Evolutionary conservation across 2,888 invertebrate genomes (phyloP).

Genomic region (Eurytoma californica): DNA sequence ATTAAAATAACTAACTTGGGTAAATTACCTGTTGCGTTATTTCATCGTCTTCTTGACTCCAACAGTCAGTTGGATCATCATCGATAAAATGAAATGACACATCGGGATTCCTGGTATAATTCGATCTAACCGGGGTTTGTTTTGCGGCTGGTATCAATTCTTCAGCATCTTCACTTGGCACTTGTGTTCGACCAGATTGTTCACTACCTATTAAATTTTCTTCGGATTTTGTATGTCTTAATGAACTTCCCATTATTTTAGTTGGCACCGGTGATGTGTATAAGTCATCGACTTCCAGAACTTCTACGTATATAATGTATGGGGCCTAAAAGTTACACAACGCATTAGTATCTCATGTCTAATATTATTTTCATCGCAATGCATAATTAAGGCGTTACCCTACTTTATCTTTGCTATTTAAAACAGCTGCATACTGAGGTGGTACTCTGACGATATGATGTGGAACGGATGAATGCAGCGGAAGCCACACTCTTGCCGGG

Average conservation of each 20-base stretch:
- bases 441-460: constrained; percentile 98
- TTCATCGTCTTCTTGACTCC: constrained; percentile 98
- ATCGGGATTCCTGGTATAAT: constrained; percentile 61
- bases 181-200: constrained; percentile 68
- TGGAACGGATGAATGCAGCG: constrained; percentile 87
- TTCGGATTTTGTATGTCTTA: constrained; percentile 95
- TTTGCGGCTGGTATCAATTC: constrained; percentile 62
- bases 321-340: constrained; percentile 83
- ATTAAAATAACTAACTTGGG: constrained; percentile 69
- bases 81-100: constrained; percentile 73
- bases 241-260: constrained; percentile 87
- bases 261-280: constrained; percentile 90
- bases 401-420: constrained; percentile 98
- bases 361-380: background rate
- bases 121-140: constrained; percentile 69
- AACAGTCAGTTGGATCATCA: constrained; percentile 84
- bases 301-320: constrained; percentile 98
- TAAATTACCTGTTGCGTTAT: constrained; percentile 84
- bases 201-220: constrained; percentile 85
- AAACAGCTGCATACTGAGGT: constrained; percentile 96
- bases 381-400: constrained; percentile 23
- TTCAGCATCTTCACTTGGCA: constrained; percentile 64
- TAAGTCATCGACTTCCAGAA: constrained; percentile 90
- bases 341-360: background rate
- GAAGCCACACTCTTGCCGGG: constrained; percentile 98